These are phyloP conservation scores for Palythoa grandiflora DNA, from an alignment of 92 coral and sea anemone species.

Conservation along the genomic window DNA sequence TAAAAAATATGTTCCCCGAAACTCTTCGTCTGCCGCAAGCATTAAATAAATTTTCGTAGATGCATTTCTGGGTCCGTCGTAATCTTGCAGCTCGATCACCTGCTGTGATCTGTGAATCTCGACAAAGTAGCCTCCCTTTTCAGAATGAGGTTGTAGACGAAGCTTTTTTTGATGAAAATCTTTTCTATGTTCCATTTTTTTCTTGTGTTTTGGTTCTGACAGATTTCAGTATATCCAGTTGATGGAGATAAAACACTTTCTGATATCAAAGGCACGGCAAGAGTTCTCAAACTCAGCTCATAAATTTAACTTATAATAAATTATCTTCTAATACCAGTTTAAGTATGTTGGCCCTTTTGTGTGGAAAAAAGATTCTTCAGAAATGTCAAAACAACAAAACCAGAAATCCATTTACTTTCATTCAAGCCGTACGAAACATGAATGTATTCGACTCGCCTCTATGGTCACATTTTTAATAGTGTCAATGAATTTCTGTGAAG, in stretches of 20 bases:
- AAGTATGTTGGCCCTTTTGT: too few species aligned
- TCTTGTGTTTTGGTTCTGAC: too few species aligned
- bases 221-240: too few species aligned
- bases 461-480: too few species aligned
- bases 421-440: too few species aligned
- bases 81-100: slow-evolving; percentile 34
- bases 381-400: too few species aligned
- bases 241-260: background rate
- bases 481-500: too few species aligned
- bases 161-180: slow-evolving; percentile 57
- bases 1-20: slow-evolving; percentile 74
- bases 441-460: too few species aligned
- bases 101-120: slow-evolving; percentile 77
- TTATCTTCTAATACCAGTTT: too few species aligned
- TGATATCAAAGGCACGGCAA: background rate
- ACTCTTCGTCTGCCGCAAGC: slow-evolving; percentile 61
- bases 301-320: too few species aligned
- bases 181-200: slow-evolving; percentile 55
- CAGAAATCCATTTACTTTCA: too few species aligned
- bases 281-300: background rate
- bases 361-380: too few species aligned
- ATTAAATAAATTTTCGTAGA: slow-evolving; percentile 76
- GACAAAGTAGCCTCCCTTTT: slow-evolving; percentile 83
- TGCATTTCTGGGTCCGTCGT: slow-evolving; percentile 63
- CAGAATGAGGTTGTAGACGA: slow-evolving; percentile 74